Base-by-base conservation (phyloP, 1,140 invertebrate genomes). In the Heliconius hermathena region DNA sequence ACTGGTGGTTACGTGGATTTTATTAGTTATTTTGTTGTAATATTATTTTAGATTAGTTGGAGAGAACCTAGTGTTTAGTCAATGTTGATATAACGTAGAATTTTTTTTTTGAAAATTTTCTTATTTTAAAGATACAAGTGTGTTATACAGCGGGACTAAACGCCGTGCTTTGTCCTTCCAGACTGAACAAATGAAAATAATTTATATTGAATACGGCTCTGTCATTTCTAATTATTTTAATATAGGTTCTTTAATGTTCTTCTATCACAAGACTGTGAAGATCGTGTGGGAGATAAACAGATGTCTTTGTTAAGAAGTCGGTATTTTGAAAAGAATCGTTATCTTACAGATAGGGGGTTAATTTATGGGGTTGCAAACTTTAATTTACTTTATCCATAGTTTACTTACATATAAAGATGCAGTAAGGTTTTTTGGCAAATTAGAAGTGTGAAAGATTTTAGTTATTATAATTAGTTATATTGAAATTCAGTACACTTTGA, bases 191-290 rank as follows among this genome's bases (percentile, higher is more conserved):
- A 49, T 49, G 11, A 49, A 49, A 49, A 49, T 49, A 18, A 49
- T 49, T 52, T 52, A 52, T 18, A 52, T 52, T 52, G 49, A 52
- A 52, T 52, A 57, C 54, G 49, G 16, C 49, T 18, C 49, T 22
- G 54, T 57, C 54, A 57, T 22, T 57, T 57, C n/a, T 66, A 66
- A 66, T 66, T 66, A 66, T 29, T 66, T 29, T 66, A 66, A 29
- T 66, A 26, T 13, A 66, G 49, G n/a, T 29, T 8, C 26, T 26
- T 66, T 66, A 29, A 60, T 60, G 26, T 66, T 66, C 26, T 66
- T 29, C 22, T 66, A 16, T 66, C 26, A 29, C 60, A 29, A 16
- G 26, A 66, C 26, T 29, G 60, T 66, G 22, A 66, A 66, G 26
- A 66, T 66, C 13, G 60, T 66, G 26, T 29, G 60, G 22, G 60